A percentile compares a stretch with the other conserved stretches of the same genome.
phyloP scores from a whole-genome alignment of 2,113 vertebrate species.

The Numida meleagris region DNA sequence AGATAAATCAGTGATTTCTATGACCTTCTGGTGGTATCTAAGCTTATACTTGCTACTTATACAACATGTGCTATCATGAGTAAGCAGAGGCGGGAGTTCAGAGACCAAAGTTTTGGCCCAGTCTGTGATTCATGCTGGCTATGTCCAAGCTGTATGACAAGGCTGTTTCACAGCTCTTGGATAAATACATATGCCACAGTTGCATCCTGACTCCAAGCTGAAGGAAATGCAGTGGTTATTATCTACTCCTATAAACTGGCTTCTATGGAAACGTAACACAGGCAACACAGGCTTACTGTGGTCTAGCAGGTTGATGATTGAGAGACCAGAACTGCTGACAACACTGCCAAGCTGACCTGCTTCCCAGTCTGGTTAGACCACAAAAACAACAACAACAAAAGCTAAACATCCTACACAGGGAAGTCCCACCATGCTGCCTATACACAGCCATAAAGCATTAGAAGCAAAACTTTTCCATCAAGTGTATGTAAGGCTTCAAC shows the following conservation, averaged over 20 bases:
- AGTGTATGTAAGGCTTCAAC: neutral
- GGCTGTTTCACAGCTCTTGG: neutral
- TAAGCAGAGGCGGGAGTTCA: neutral
- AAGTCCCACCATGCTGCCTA: neutral
- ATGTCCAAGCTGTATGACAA: neutral
- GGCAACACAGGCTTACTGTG: neutral
- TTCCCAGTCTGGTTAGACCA: neutral
- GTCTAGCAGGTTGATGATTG: neutral
- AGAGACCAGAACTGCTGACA: neutral
- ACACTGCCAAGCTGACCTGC: neutral
- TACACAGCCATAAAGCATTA: neutral
- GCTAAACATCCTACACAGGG: neutral
- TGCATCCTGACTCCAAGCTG: constrained; percentile 22
- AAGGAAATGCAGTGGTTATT: constrained; percentile 23
- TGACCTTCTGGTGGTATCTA: neutral
- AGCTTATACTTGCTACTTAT: neutral
- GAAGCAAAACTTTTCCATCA: neutral
- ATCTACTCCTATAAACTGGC: constrained; percentile 3
- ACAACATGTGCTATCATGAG: neutral
- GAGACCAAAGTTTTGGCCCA: neutral
- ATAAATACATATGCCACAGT: neutral
- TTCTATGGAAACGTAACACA: constrained; percentile 1
- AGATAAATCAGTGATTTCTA: neutral
- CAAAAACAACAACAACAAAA: neutral
- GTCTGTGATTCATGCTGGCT: neutral